phyloP scores from a whole-genome alignment of 2,888 invertebrate genomes.

The Stenurella melanura region DNA sequence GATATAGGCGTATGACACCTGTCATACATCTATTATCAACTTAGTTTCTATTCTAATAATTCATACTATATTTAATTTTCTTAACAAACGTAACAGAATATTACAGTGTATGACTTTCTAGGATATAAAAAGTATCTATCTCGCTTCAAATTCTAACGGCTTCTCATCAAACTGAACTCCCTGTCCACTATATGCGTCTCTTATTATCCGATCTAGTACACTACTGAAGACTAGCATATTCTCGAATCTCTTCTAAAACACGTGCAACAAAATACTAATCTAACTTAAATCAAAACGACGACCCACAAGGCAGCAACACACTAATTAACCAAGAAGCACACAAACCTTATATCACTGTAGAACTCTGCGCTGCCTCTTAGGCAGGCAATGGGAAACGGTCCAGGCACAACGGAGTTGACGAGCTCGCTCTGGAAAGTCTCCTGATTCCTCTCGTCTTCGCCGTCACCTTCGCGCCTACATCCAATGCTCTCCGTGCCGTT shows the following conservation, averaged over 20 bases:
- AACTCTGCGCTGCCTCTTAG: slow-evolving; percentile 58
- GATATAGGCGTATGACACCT: too few relatives aligned
- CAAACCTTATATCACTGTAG: slow-evolving; percentile 49
- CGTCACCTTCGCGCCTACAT: slow-evolving; percentile 68
- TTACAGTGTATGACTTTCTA: too few relatives aligned
- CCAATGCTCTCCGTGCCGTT: slow-evolving; percentile 82
- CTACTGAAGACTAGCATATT: too few relatives aligned
- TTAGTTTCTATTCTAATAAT: too few relatives aligned
- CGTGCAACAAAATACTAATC: background rate
- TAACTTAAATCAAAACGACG: background rate
- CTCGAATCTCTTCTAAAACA: background rate
- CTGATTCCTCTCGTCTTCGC: slow-evolving; percentile 55
- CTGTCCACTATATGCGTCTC: background rate
- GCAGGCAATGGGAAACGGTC: slow-evolving; percentile 53
- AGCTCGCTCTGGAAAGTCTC: slow-evolving; percentile 45
- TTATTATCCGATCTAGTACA: background rate
- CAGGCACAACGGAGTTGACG: slow-evolving; percentile 30
- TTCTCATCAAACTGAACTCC: too few relatives aligned
- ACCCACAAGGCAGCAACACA: slow-evolving; percentile 9
- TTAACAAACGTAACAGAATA: too few relatives aligned
- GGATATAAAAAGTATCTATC: too few relatives aligned
- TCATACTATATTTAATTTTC: too few relatives aligned
- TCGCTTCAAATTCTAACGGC: too few relatives aligned
- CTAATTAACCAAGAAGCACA: slow-evolving; percentile 25
- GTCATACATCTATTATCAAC: too few relatives aligned